Conservation (phyloP, 1,140 invertebrate genomes). For the Cotesia typhae region DNA sequence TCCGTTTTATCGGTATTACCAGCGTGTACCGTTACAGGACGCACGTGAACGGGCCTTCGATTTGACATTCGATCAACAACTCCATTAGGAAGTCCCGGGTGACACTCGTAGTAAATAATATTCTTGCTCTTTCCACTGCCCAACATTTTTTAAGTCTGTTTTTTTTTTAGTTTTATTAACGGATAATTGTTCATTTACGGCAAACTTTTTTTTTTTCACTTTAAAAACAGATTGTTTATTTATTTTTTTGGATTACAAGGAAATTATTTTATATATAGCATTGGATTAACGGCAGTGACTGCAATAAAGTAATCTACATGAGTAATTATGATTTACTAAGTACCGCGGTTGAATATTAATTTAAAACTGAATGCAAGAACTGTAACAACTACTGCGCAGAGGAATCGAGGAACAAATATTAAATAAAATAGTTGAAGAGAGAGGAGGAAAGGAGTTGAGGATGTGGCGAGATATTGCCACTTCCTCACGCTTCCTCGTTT, state of each 20-base stretch:
- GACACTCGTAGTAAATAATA: conserved; percentile 13
- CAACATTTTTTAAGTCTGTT: neutral
- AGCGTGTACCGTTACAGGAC: conserved; percentile 32
- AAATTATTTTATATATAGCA: too few species aligned
- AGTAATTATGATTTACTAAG: conserved; percentile 4
- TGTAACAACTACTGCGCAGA: neutral
- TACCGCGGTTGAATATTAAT: conserved; percentile 27
- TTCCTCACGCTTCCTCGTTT: conserved; percentile 41
- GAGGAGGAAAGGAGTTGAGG: conserved; percentile 41
- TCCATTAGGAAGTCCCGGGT: conserved; percentile 14
- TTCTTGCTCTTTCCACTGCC: conserved; percentile 1
- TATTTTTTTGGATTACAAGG: too few species aligned
- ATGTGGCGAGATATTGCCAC: conserved; percentile 50
- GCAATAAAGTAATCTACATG: neutral
- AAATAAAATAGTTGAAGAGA: conserved; percentile 36
- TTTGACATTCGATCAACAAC: neutral
- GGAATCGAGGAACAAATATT: neutral
- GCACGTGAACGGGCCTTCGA: conserved; percentile 11
- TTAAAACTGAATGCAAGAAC: conserved; percentile 29
- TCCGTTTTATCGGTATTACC: conserved; percentile 12
- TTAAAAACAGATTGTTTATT: neutral
- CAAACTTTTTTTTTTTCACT: conserved; percentile 4
- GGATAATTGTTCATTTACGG: neutral
- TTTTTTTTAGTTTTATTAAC: neutral
- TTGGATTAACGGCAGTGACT: neutral